These are phyloP conservation scores for Ceratosolen fusciceps DNA, from an alignment of 1,140 invertebrate species.

Conservation along the genomic window DNA sequence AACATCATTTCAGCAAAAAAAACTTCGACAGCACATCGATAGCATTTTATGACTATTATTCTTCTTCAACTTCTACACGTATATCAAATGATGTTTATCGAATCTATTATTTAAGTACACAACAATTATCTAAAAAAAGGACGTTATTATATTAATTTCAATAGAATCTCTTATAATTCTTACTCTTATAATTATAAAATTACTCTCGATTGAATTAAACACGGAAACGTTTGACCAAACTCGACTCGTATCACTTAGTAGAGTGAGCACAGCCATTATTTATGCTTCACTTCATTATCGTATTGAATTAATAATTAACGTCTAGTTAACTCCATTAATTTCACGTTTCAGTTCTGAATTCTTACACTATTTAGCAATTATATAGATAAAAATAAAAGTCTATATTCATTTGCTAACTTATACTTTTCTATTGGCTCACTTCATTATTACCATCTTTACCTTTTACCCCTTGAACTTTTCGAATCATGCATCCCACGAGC, in stretches of 20 bases:
- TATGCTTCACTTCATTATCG: background rate
- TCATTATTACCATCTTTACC: background rate
- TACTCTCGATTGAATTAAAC: no score
- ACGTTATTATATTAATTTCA: no score
- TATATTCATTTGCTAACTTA: background rate
- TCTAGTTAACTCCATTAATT: background rate
- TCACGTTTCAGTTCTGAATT: background rate
- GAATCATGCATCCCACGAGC: conserved; percentile 13
- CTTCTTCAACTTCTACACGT: no score
- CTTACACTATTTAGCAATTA: background rate
- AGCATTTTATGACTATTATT: no score
- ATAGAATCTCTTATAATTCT: no score
- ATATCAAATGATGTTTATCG: no score
- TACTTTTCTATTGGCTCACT: background rate
- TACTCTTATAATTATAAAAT: no score
- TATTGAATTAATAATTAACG: background rate
- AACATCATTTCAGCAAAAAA: no score
- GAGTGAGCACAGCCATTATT: background rate
- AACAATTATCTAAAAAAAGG: no score
- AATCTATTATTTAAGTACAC: no score
- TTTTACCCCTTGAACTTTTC: background rate
- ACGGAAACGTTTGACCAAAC: background rate
- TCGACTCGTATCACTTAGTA: background rate
- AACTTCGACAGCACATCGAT: no score
- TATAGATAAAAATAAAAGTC: no score